Conservation (phyloP, 1,140 invertebrate species). For the Drosophila yakuba region DNA sequence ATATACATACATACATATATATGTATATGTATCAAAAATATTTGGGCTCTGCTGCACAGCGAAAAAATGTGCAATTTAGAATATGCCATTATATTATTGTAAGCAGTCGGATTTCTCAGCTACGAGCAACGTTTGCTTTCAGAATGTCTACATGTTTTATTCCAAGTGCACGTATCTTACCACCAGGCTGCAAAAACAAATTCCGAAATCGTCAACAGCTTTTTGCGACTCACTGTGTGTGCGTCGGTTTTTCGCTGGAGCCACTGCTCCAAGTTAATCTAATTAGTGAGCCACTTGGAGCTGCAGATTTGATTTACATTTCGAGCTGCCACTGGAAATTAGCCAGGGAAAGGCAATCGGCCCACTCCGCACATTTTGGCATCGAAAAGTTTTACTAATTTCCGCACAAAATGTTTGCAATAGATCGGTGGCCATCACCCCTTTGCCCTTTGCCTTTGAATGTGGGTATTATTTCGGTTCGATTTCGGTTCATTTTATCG, state of each 20-base stretch:
- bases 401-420: conserved; percentile 65
- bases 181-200: conserved; percentile 19
- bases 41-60: not conserved
- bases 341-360: conserved; percentile 23
- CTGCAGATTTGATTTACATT: conserved; percentile 78
- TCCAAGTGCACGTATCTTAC: conserved; percentile 6
- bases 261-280: conserved; percentile 57
- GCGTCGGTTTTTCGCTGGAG: conserved; percentile 6
- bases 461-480: conserved; percentile 54
- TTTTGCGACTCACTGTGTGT: conserved; percentile 42
- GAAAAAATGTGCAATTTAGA: not conserved
- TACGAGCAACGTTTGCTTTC: too few species aligned
- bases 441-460: conserved; percentile 2
- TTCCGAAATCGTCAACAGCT: conserved; percentile 65
- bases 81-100: too few species aligned
- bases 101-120: too few species aligned
- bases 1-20: conserved; percentile 1
- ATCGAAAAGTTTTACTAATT: conserved; percentile 60
- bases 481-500: conserved; percentile 63
- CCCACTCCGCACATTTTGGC: conserved; percentile 5
- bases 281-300: conserved; percentile 68
- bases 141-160: not conserved
- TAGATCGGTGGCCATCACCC: conserved; percentile 15
- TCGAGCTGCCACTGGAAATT: conserved; percentile 44
- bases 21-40: not conserved